These are phyloP conservation scores for Danio aesculapii DNA, from an alignment of 2,797 vertebrate species.

Conservation along the genomic window DNA sequence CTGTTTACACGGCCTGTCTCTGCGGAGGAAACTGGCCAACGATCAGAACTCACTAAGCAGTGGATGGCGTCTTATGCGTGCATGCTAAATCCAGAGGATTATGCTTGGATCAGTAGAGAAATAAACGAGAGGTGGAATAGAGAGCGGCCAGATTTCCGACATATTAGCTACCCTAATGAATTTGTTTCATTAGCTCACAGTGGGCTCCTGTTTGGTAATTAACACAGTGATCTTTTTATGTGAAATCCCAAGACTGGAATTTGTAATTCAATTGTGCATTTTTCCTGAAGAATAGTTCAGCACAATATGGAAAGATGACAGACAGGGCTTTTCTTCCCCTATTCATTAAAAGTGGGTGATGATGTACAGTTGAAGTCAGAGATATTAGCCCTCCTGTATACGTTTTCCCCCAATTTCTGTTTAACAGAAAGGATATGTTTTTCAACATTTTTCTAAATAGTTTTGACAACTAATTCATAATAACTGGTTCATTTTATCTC, in stretches of 20 bases:
- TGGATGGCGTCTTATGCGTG: conserved; percentile 22
- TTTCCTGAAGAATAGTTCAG: not conserved
- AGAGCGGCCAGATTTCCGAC: conserved; percentile 42
- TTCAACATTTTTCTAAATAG: no score
- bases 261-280: conserved; percentile 14
- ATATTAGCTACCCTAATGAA: conserved; percentile 49
- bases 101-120: conserved; percentile 55
- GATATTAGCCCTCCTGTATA: no score
- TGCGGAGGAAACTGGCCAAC: conserved; percentile 21
- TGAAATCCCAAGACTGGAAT: conserved; percentile 26
- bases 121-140: conserved; percentile 39
- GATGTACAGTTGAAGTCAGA: not conserved
- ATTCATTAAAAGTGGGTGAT: not conserved
- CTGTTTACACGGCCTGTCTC: conserved; percentile 46
- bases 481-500: no score
- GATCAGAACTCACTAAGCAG: conserved; percentile 34
- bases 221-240: conserved; percentile 37
- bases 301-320: not conserved
- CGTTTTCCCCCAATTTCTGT: not conserved
- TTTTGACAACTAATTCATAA: no score
- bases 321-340: not conserved
- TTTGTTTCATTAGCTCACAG: conserved; percentile 51
- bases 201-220: conserved; percentile 46
- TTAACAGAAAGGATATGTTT: no score
- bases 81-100: conserved; percentile 58